Conservation (phyloP, 64 coral and sea anemone genomes). For the Acropora yongei region DNA sequence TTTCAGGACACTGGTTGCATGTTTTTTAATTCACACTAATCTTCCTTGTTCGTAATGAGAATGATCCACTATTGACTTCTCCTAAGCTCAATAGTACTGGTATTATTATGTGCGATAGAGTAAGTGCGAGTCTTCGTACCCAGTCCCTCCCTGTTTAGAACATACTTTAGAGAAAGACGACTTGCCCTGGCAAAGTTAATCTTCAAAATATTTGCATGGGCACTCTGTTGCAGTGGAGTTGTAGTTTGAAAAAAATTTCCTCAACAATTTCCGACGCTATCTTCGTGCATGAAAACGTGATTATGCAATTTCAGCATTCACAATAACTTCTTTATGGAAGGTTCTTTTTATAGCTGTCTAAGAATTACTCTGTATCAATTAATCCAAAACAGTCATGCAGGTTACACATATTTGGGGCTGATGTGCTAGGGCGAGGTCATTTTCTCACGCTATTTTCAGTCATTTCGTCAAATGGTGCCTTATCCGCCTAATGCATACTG, state of each 20-base stretch:
- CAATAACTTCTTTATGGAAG: too few species aligned
- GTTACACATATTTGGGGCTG: not conserved
- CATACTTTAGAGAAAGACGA: not conserved
- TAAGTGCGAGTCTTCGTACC: too few species aligned
- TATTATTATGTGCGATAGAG: too few species aligned
- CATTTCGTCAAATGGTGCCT: not conserved
- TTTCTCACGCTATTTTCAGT: conserved; percentile 7
- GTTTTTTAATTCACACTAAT: too few species aligned
- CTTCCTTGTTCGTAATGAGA: too few species aligned
- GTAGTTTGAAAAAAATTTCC: not conserved
- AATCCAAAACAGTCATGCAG: not conserved
- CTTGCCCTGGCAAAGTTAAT: not conserved
- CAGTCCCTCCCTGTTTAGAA: not conserved
- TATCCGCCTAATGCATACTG: not conserved
- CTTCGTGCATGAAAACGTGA: too few species aligned
- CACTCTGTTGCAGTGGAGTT: not conserved
- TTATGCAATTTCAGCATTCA: too few species aligned
- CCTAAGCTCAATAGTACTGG: too few species aligned
- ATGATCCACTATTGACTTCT: too few species aligned
- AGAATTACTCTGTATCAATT: not conserved
- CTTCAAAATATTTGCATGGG: not conserved
- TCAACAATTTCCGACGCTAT: too few species aligned
- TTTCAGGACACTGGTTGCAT: too few species aligned
- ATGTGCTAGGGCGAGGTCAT: not conserved
- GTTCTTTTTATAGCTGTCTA: too few species aligned